Evolutionary conservation across 2,888 invertebrate genomes (phyloP), one percentile per base, ranked within the genome.

Genomic region (Eudemis profundana): DNA sequence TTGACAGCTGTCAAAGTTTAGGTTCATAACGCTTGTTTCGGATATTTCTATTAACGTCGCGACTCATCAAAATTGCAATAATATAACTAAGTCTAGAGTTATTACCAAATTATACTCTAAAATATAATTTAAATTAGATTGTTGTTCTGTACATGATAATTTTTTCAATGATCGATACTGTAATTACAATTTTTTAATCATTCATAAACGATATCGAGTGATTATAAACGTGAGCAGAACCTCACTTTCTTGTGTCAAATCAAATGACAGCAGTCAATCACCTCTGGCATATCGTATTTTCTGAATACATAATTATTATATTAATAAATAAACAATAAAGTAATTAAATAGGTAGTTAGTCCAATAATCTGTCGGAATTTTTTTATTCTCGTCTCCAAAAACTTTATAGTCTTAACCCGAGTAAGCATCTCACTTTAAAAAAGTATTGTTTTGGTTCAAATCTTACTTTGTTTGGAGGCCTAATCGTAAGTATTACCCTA

Each of bases 361-460:
- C 4, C 44, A n/a, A 29, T 17, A 27, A 56, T 19, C 42, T 8
- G 42, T 56, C 15, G 8, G 19, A 27, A 19, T 56, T n/a, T 14
- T 4, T 44, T 15, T 3, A 44, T 29, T 19, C 27, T 29, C 0
- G 17, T 27, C 17, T 7, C 17, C 42, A 15, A 44, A 3, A 17
- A 33, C 12, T 29, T 27, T 14, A 12, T n/a, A n/a, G 17, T 14
- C 42, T 7, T 14, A 27, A 4, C 8, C 47, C 4, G 3, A 47
- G n/a, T 21, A 23, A 21, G 21, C 19, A 4, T 47, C 10, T 47
- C 15, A 29, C 14, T 47, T 5, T 19, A 1, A 33, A 15, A 1
- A 33, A 29, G 21, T 19, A 12, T 65, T 60, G 59, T 65, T 65
- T 51, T 65, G 65, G 46, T 65, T 60, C 27, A 23, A 60, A 65